Evolutionary conservation across 2,888 invertebrate species (phyloP).

Genomic region (Archips crataeganus): DNA sequence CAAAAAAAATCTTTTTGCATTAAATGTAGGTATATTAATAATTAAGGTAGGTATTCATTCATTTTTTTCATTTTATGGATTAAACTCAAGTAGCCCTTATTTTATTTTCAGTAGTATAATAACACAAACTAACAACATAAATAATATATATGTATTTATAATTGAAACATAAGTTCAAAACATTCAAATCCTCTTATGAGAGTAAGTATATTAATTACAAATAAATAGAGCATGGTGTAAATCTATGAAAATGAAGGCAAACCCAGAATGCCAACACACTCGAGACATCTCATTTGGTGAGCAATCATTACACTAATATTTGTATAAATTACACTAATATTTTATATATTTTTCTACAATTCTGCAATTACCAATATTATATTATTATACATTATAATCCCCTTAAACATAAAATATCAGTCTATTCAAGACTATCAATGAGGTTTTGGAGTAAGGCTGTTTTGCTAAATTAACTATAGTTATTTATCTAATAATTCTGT

Average conservation of each 20-base stretch:
- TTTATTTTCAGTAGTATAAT: neutral
- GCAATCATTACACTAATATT: constrained; percentile 20
- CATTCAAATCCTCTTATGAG: neutral
- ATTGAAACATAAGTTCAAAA: neutral
- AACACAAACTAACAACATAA: constrained; percentile 12
- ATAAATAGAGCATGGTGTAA: neutral
- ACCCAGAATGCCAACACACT: neutral
- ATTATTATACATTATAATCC: constrained; percentile 27
- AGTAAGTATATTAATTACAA: neutral
- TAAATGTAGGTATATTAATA: no score
- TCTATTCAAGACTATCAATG: constrained; percentile 37
- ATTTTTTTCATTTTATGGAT: no score
- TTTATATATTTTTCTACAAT: constrained; percentile 24
- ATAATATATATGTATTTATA: constrained; percentile 1
- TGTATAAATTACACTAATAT: constrained; percentile 15
- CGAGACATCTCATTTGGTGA: constrained; percentile 9
- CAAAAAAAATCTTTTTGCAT: no score
- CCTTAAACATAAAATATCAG: constrained; percentile 37
- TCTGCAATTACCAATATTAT: constrained; percentile 24
- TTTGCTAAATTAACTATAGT: constrained; percentile 36
- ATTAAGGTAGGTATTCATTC: no score
- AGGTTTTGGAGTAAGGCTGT: constrained; percentile 40
- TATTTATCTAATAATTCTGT: constrained; percentile 41
- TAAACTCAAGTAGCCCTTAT: no score
- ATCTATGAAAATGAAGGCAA: neutral